Percentiles rank a stretch among this genome's conserved stretches.
Conservation (phyloP, 2,797 vertebrate genomes). For the Taeniopygia guttata region DNA sequence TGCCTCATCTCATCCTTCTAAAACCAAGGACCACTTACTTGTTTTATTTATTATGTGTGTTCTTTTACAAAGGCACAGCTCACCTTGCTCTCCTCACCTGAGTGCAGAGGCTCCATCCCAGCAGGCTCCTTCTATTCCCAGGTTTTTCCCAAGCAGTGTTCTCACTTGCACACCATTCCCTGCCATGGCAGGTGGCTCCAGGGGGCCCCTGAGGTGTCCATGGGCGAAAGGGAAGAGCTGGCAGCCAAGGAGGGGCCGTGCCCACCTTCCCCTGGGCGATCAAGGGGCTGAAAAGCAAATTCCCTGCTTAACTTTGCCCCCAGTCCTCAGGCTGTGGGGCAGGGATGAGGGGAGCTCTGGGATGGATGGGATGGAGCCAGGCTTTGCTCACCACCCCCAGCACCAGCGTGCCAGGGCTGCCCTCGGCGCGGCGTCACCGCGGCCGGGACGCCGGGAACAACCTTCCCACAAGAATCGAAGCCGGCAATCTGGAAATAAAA, state of each 20-base stretch:
- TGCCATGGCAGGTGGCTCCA: not conserved
- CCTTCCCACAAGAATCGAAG: not conserved
- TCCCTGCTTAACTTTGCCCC: not conserved
- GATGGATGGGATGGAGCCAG: not conserved
- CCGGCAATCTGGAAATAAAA: conserved; percentile 32
- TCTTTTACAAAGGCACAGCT: not conserved
- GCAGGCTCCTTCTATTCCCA: not conserved
- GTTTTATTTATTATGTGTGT: not conserved
- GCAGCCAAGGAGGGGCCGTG: rapidly evolving
- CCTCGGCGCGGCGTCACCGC: not conserved
- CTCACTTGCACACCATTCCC: not conserved
- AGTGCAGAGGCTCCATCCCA: not conserved
- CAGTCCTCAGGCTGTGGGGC: rapidly evolving
- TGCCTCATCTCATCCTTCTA: not conserved
- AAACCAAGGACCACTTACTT: not conserved
- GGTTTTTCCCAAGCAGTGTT: not conserved
- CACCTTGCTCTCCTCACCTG: rapidly evolving
- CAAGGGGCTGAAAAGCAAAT: not conserved
- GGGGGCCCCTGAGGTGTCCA: rapidly evolving
- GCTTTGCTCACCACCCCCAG: rapidly evolving
- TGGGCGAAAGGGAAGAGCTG: rapidly evolving
- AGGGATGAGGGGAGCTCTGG: not conserved
- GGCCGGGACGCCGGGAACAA: not conserved
- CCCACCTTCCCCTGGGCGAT: rapidly evolving
- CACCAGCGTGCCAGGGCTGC: not conserved